Base-by-base conservation (phyloP, 2,113 vertebrate genomes). In the Puntigrus tetrazona region DNA sequence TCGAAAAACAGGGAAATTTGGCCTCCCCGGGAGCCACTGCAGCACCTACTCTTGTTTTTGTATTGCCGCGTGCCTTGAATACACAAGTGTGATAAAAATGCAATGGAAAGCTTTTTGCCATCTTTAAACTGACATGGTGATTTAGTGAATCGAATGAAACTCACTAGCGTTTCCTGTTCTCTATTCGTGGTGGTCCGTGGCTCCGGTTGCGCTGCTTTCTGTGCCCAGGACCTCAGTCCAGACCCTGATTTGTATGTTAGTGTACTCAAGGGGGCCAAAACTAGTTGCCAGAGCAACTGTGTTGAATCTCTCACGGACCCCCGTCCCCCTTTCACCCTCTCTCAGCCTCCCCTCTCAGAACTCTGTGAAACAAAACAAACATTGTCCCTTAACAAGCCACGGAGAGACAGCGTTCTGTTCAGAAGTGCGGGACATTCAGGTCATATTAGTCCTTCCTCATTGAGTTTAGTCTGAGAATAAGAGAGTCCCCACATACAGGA, bases 341-440 rank as follows among this genome's bases (percentile, higher is more conserved):
- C 90, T 90, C 90, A 83, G 84, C 52, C 52, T 55, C 76, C 63
- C 74, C 90, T 90, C 90, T 90, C 90, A 83, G 84, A 90, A 92
- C 93, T 92, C 89, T 83, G 87, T 88, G 88, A 85, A 94, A 95
- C 93, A 95, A 94, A 93, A 93, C 90, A 89, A 91, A 92, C 93
- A 93, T 93, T 95, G 94, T 95, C 87, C 88, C 84, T 83, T 83
- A 87, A 84, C 85, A 87, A 85, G 78, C 84, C 78, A 36, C 77
- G 67, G 57, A 73, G 80, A 86, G 80, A 86, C 87, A 65, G 63
- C 70, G 75, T 82, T 89, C 70, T 85, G 81, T 88, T 89, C 88
- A 87, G 77, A 82, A 90, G 84, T 82, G 76, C 76, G 87, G 85
- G 89, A 91, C 91, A 93, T 90, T 93, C 89, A 91, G 91, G 91